phyloP scores from a whole-genome alignment of 64 coral and sea anemone genomes.

The Trachythela sp. region DNA sequence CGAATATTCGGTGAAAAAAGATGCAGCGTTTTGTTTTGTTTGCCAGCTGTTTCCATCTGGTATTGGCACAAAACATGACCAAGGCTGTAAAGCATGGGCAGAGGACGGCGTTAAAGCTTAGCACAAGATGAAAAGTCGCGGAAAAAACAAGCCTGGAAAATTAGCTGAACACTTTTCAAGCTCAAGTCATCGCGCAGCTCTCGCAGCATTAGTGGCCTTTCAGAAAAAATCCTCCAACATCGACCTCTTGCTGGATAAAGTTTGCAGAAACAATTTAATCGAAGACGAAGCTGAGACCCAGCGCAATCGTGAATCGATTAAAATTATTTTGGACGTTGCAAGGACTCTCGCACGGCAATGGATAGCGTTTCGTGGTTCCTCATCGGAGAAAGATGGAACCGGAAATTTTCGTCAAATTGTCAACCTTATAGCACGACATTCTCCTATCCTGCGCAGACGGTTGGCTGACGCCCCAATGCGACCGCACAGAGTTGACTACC shows the following conservation, averaged over 20 bases:
- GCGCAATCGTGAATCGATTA: no score
- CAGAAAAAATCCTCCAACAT: no score
- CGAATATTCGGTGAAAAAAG: not conserved
- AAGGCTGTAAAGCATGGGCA: slow-evolving; percentile 19
- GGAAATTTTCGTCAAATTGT: not conserved
- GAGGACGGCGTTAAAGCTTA: not conserved
- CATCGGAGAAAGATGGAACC: slow-evolving; percentile 17
- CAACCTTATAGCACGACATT: not conserved
- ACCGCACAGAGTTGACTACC: not conserved
- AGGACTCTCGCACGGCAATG: not conserved
- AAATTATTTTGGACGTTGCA: slow-evolving; percentile 10
- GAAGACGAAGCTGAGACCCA: no score
- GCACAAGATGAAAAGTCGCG: not conserved
- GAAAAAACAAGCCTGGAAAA: slow-evolving; percentile 18
- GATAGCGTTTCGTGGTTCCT: not conserved
- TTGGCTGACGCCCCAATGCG: not conserved
- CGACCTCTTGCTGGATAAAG: no score
- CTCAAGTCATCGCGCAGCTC: not conserved
- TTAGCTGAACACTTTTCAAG: slow-evolving; percentile 14
- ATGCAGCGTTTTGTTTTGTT: slow-evolving; percentile 20
- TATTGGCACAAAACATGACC: slow-evolving; percentile 14
- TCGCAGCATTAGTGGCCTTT: not conserved
- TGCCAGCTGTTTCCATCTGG: slow-evolving; percentile 18
- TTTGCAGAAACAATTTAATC: no score
- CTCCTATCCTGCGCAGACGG: not conserved